Evolutionary conservation across 2,113 vertebrate genomes (phyloP).

Genomic region (Poicephalus meyeri): DNA sequence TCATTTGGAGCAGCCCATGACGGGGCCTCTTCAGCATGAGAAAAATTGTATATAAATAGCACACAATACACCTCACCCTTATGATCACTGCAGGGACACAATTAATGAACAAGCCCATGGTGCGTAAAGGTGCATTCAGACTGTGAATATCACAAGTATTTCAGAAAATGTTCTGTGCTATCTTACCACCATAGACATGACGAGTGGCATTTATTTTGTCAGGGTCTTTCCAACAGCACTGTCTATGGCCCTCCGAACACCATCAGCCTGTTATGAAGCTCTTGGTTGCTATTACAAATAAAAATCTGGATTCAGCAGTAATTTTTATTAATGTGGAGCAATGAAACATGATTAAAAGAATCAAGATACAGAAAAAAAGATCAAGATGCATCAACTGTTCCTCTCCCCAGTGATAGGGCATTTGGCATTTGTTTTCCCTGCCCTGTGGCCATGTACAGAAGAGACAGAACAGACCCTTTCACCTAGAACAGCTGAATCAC

Average conservation of each 20-base stretch:
- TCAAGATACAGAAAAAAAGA: background rate
- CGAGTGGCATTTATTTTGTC: background rate
- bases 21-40: slow-evolving; percentile 19
- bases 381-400: background rate
- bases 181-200: background rate
- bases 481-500: background rate
- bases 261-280: background rate
- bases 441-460: background rate
- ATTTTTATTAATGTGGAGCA: background rate
- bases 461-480: background rate
- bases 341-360: background rate
- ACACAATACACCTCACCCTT: slow-evolving; percentile 40
- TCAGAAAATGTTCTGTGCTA: background rate
- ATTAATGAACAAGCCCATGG: background rate
- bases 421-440: background rate
- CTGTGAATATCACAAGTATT: background rate
- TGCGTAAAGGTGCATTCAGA: slow-evolving; percentile 34
- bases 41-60: background rate
- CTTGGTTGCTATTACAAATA: background rate
- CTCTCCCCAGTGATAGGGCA: background rate
- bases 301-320: background rate
- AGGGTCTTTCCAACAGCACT: background rate
- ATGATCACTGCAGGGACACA: slow-evolving; percentile 34
- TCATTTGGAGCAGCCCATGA: slow-evolving; percentile 56
- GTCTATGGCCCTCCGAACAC: background rate